Percentiles rank a stretch among this genome's conserved stretches.
phyloP scores from a whole-genome alignment of 1,140 invertebrate species.

The Bombus polaris region DNA sequence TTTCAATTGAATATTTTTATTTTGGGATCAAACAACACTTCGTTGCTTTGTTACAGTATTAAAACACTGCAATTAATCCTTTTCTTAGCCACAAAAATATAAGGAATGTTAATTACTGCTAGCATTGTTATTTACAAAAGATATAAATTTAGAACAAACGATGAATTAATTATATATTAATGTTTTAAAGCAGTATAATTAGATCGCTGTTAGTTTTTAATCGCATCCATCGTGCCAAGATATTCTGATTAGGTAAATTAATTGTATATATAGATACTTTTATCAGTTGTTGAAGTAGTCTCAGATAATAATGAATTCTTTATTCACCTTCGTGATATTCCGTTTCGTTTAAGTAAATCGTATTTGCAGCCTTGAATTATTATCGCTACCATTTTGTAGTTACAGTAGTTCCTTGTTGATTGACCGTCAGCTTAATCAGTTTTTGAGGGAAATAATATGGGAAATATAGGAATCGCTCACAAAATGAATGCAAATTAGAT shows the following conservation, averaged over 20 bases:
- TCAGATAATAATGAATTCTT: constrained; percentile 13
- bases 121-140: background rate
- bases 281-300: background rate
- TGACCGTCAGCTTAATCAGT: background rate
- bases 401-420: background rate
- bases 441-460: background rate
- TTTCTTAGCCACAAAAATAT: background rate
- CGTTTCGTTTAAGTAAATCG: background rate
- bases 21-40: background rate
- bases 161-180: constrained; percentile 28
- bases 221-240: background rate
- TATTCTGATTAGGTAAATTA: background rate
- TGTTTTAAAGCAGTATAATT: background rate
- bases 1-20: background rate
- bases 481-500: background rate
- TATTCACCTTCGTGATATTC: constrained; percentile 21
- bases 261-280: background rate
- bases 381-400: constrained; percentile 45
- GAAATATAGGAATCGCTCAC: background rate
- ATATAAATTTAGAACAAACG: background rate
- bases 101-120: background rate
- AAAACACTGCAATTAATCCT: background rate
- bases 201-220: background rate
- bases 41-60: background rate
- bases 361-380: constrained; percentile 35